Evolutionary conservation across 2,113 vertebrate genomes (phyloP).

Genomic region (Sylvietta virens): DNA sequence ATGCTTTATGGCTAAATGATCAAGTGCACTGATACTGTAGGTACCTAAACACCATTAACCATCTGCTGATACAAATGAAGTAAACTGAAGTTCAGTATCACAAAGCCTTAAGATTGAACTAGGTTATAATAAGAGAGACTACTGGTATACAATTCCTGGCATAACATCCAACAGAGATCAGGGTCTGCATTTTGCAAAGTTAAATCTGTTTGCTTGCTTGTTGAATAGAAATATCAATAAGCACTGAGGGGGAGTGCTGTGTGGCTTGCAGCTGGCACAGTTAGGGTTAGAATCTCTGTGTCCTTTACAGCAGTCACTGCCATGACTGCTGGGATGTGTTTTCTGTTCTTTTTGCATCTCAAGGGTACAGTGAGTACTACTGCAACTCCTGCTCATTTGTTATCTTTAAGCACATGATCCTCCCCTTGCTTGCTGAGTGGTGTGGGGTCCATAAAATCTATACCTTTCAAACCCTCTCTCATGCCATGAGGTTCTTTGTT

Average conservation of each 20-base stretch:
- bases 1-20: constrained; percentile 30
- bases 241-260: neutral
- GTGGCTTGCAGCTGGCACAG: neutral
- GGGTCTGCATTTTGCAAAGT: neutral
- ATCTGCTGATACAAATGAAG: neutral
- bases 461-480: neutral
- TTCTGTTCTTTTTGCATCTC: neutral
- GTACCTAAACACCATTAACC: neutral
- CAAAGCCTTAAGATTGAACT: neutral
- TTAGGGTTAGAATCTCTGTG: neutral
- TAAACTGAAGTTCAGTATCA: neutral
- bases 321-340: neutral
- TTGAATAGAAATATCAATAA: neutral
- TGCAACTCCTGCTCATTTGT: neutral
- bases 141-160: neutral
- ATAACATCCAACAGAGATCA: neutral
- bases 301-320: neutral
- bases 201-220: neutral
- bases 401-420: neutral
- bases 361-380: neutral
- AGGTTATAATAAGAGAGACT: neutral
- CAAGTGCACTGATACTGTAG: constrained; percentile 13
- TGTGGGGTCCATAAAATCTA: constrained; percentile 10
- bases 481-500: neutral
- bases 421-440: neutral